Evolutionary conservation across 2,797 vertebrate genomes (phyloP), one percentile per base, ranked within the genome.

Genomic region (Lacerta agilis): DNA sequence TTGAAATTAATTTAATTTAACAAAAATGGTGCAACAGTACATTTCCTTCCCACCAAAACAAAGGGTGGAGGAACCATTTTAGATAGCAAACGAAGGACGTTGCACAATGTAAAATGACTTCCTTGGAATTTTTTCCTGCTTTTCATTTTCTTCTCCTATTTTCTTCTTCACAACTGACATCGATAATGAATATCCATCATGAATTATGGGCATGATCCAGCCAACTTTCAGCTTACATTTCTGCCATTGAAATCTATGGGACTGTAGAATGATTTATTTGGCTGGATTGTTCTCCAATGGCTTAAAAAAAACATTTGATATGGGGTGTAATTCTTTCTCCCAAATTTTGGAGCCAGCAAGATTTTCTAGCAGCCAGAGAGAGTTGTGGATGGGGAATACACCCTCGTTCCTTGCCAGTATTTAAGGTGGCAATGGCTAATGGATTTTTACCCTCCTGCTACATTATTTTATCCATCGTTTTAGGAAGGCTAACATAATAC

Each of bases 1-100:
- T 94, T 95, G 94, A 89, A 94, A 91, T 87, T 93, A 95, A 95
- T 94, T 96, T 94, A 91, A 94, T 87, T 2, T 91, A 85, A 88
- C 87, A 87, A 86, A 90, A 93, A 93, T 89, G 89, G 93, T 92
- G 94, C 94, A 95, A 95, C 93, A 88, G 82, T 82, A 82, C 83
- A 92, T 82, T 79, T 89, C 91, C 90, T 92, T 95, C 85, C 89
- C 27, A 33, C 49, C 29, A 23, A 79, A 64, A 7, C 20, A 88
- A 89, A 79, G 90, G 87, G 86, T 15, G 49, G 13, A 10, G 13
- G 13, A 55, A 55, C 13, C 49, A 55, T 92, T 91, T 87, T 92
- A 90, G 85, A 87, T 93, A 89, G 72, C 88, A 88, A 93, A 93
- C 55, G 73, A 89, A 61, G 82, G 89, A 90, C 87, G 84, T 96